These are phyloP conservation scores for Dryomyza anilis DNA, from an alignment of 2,888 invertebrate species.

Conservation along the genomic window DNA sequence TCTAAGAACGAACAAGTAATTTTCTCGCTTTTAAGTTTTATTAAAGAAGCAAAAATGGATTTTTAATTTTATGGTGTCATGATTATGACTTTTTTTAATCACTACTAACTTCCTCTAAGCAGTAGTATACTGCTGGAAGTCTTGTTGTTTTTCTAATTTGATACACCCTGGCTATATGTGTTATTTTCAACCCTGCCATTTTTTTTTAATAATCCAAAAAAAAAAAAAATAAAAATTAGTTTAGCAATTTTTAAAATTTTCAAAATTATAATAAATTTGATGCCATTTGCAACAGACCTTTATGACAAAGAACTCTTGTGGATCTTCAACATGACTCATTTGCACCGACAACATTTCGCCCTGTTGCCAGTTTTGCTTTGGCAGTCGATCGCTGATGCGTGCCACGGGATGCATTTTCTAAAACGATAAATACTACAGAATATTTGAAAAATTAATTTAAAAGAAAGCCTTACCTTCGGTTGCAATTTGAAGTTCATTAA, in stretches of 20 bases:
- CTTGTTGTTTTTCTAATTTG: no score
- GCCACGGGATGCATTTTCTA: conserved; percentile 36
- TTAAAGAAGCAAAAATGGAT: no score
- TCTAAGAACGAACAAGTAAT: no score
- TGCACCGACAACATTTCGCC: conserved; percentile 60
- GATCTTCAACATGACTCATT: conserved; percentile 68
- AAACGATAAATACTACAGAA: conserved; percentile 5
- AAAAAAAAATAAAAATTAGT: no score
- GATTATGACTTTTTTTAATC: no score
- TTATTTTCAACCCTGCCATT: no score
- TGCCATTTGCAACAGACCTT: conserved; percentile 61
- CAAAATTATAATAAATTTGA: background rate
- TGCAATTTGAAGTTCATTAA: conserved; percentile 31
- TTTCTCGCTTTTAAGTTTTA: no score
- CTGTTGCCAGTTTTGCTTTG: conserved; percentile 35
- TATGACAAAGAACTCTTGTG: conserved; percentile 71
- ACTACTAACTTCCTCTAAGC: no score
- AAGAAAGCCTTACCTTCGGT: conserved; percentile 31
- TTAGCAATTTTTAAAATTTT: background rate
- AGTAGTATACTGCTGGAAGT: no score
- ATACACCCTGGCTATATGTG: no score
- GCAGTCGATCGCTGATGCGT: conserved; percentile 39
- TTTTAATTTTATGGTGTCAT: no score
- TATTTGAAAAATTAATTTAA: background rate
- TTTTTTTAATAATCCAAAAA: no score